These are phyloP conservation scores for Rhinatrema bivittatum DNA, from an alignment of 2,797 vertebrate species.

Conservation along the genomic window DNA sequence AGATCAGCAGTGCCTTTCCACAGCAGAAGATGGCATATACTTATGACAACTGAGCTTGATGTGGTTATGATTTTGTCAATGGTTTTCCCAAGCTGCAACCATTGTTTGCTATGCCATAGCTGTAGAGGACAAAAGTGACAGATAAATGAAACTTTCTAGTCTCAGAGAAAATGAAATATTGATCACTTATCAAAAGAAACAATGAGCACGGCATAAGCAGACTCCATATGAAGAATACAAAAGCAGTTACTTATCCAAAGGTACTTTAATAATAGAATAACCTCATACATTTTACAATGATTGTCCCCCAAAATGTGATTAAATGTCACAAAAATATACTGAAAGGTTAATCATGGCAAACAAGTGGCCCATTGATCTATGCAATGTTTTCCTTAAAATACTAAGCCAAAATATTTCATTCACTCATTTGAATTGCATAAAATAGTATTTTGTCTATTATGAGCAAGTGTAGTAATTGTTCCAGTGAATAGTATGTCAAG, in stretches of 20 bases:
- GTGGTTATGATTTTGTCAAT: constrained; percentile 4
- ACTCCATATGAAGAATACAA: constrained; percentile 36
- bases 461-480: too few relatives aligned
- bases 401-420: too few relatives aligned
- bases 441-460: too few relatives aligned
- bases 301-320: background rate
- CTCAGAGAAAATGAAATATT: constrained; percentile 89
- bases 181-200: constrained; percentile 82
- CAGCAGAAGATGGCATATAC: constrained; percentile 7
- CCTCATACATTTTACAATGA: background rate
- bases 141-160: constrained; percentile 53
- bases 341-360: too few relatives aligned
- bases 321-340: too few relatives aligned
- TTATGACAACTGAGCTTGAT: constrained; percentile 15
- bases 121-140: constrained; percentile 37
- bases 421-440: too few relatives aligned
- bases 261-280: constrained; percentile 20
- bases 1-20: constrained; percentile 26
- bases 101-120: constrained; percentile 35
- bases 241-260: constrained; percentile 32
- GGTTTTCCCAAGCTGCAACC: constrained; percentile 14
- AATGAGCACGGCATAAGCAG: constrained; percentile 58
- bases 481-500: too few relatives aligned
- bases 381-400: too few relatives aligned
- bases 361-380: too few relatives aligned